phyloP scores from a whole-genome alignment of 1,140 invertebrate genomes.

The Bacillus rossius region DNA sequence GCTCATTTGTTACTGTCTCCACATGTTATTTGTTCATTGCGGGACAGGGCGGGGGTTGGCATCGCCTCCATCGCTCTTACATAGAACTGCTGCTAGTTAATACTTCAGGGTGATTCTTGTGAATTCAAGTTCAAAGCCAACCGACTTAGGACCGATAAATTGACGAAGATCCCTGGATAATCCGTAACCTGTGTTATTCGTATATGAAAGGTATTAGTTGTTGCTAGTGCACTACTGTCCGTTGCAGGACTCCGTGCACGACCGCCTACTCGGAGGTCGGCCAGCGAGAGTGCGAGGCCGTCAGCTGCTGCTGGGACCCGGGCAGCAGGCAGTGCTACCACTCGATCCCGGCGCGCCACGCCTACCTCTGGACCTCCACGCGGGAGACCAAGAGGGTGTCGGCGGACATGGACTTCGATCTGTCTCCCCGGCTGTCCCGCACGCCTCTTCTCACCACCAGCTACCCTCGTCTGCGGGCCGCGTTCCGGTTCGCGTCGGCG shows the following conservation, averaged over 20 bases:
- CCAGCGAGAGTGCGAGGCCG: constrained; percentile 16
- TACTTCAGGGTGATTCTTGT: too few species aligned
- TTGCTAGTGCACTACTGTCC: too few species aligned
- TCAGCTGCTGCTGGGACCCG: constrained; percentile 24
- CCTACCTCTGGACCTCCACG: constrained; percentile 9
- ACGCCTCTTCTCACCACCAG: constrained; percentile 5
- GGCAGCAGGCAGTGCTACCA: constrained; percentile 21
- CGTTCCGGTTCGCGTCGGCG: neutral
- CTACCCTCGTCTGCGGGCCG: neutral
- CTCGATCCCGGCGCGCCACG: constrained; percentile 22
- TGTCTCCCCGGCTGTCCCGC: constrained; percentile 2
- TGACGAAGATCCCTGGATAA: too few species aligned
- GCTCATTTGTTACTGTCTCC: too few species aligned
- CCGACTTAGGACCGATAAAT: too few species aligned
- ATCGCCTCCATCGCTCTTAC: too few species aligned
- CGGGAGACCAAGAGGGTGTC: neutral
- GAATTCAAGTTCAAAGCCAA: too few species aligned
- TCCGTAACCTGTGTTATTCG: too few species aligned
- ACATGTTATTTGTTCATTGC: too few species aligned
- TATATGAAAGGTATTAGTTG: too few species aligned
- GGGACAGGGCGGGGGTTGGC: too few species aligned
- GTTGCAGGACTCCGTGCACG: neutral
- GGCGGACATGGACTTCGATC: neutral
- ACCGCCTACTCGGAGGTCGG: neutral
- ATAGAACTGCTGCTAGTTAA: too few species aligned